Conservation (phyloP, 2,797 vertebrate species). For the Notolabrus celidotus region DNA sequence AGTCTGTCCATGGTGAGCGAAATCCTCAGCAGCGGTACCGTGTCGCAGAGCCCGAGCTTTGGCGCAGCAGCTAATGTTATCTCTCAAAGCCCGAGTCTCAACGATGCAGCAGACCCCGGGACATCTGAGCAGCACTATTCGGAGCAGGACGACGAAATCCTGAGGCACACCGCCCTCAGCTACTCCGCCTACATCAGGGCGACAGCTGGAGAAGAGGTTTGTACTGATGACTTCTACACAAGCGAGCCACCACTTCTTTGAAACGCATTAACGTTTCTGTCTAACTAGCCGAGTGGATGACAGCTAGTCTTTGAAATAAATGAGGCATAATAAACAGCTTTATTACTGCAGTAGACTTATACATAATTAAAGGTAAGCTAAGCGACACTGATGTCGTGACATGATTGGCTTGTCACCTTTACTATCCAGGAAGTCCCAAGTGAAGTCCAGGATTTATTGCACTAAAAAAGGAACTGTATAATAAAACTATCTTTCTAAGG, state of each 20-base stretch:
- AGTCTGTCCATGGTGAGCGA: constrained; percentile 89
- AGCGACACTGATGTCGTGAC: not conserved
- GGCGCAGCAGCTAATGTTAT: constrained; percentile 82
- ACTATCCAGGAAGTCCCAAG: not conserved
- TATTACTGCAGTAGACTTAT: not conserved
- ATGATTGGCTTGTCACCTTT: not conserved
- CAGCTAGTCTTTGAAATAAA: constrained; percentile 21
- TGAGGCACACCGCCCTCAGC: constrained; percentile 78
- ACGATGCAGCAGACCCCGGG: constrained; percentile 53
- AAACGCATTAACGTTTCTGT: not conserved
- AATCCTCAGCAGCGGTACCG: constrained; percentile 86
- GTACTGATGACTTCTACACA: not conserved
- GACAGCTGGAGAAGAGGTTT: constrained; percentile 88
- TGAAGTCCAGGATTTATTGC: not conserved
- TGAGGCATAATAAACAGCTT: too few relatives aligned
- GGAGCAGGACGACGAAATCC: constrained; percentile 78
- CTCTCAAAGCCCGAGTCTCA: constrained; percentile 73
- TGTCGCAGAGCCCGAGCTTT: constrained; percentile 94
- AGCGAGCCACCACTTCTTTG: not conserved
- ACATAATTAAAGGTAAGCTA: not conserved
- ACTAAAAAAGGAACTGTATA: too few relatives aligned
- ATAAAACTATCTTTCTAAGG: too few relatives aligned
- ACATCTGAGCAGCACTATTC: constrained; percentile 53
- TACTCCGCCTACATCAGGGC: constrained; percentile 88
- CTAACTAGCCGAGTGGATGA: not conserved